phyloP scores from a whole-genome alignment of 2,113 vertebrate genomes.

The Poeciliopsis retropinna region DNA sequence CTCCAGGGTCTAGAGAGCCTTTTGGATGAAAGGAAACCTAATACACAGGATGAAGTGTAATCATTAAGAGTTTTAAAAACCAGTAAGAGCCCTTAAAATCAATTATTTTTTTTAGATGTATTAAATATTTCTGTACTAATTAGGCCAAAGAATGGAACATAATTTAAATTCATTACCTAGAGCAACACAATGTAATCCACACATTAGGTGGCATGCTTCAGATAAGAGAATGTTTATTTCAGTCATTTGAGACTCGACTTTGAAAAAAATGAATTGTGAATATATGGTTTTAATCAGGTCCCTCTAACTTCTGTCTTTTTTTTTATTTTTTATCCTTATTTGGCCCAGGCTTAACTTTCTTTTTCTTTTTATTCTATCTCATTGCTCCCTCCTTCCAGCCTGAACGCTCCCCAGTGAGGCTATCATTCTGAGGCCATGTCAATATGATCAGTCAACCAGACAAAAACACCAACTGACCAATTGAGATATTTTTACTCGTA shows the following conservation, averaged over 20 bases:
- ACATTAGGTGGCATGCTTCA: neutral
- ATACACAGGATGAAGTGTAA: too few relatives aligned
- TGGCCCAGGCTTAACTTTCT: conserved; percentile 34
- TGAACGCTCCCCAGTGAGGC: conserved; percentile 82
- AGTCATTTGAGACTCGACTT: neutral
- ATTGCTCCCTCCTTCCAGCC: conserved; percentile 49
- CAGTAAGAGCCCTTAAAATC: too few relatives aligned
- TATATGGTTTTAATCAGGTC: neutral
- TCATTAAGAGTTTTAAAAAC: too few relatives aligned
- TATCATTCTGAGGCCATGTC: conserved; percentile 92
- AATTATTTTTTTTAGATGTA: too few relatives aligned
- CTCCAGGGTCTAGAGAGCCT: too few relatives aligned
- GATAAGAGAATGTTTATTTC: neutral
- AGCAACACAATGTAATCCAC: neutral
- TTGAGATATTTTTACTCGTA: conserved; percentile 88
- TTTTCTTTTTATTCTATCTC: conserved; percentile 11
- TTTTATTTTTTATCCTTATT: too few relatives aligned
- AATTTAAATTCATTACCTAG: neutral
- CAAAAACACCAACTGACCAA: conserved; percentile 84
- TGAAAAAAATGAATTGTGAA: neutral
- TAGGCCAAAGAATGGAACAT: too few relatives aligned
- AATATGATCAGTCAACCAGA: conserved; percentile 91
- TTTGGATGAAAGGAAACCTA: too few relatives aligned
- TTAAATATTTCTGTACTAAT: too few relatives aligned
- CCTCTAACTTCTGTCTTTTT: conserved; percentile 19